Percentiles rank a stretch among this genome's conserved stretches.
Conservation (phyloP, 2,797 vertebrate genomes). For the Acanthurus lineatus region DNA sequence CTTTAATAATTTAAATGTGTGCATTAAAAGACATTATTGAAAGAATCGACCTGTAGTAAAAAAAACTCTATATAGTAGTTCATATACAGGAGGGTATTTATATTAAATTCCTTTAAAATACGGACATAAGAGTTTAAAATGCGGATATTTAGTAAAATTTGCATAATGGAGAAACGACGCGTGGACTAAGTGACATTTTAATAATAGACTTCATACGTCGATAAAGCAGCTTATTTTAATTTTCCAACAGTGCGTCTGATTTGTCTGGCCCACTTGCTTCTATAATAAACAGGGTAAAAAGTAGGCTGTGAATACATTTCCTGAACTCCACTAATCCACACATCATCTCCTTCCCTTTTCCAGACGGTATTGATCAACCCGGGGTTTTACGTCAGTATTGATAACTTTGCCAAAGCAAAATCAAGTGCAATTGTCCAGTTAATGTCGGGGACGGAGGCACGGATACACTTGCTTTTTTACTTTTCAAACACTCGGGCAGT, state of each 20-base stretch:
- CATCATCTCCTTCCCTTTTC: slow-evolving; percentile 81
- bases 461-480: slow-evolving; percentile 70
- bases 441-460: slow-evolving; percentile 80
- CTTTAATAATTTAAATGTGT: neutral
- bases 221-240: slow-evolving; percentile 37
- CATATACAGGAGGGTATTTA: neutral
- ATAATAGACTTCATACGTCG: slow-evolving; percentile 32
- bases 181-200: slow-evolving; percentile 7
- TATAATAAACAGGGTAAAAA: slow-evolving; percentile 59
- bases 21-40: neutral
- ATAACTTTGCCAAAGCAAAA: slow-evolving; percentile 91
- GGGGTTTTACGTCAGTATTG: slow-evolving; percentile 91
- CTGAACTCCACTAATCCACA: slow-evolving; percentile 76
- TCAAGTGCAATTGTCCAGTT: slow-evolving; percentile 86
- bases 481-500: slow-evolving; percentile 51
- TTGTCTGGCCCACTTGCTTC: slow-evolving; percentile 29
- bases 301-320: slow-evolving; percentile 78
- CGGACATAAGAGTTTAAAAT: neutral
- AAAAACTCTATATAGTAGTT: neutral
- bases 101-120: neutral
- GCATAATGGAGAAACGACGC: slow-evolving; percentile 3
- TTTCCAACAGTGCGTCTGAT: slow-evolving; percentile 44
- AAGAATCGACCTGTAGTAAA: neutral
- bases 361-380: slow-evolving; percentile 88
- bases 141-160: neutral